These are phyloP conservation scores for Myotis pilosus DNA, from an alignment of 2,797 vertebrate genomes.

Conservation along the genomic window DNA sequence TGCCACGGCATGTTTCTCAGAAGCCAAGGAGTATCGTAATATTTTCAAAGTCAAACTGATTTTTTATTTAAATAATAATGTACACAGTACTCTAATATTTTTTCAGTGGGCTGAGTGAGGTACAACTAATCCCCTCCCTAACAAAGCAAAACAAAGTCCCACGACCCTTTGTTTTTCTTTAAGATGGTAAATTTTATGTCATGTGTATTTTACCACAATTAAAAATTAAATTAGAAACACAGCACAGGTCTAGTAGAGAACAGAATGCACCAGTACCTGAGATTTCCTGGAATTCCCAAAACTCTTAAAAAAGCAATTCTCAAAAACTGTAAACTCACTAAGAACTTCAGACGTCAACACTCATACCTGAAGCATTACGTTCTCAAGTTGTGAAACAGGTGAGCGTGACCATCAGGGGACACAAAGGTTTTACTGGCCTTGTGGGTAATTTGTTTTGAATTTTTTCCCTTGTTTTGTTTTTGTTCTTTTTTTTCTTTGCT, in stretches of 20 bases:
- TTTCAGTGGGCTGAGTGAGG: not conserved
- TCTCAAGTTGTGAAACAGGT: not conserved
- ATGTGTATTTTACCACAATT: no score
- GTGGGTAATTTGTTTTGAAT: not conserved
- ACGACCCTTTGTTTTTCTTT: not conserved
- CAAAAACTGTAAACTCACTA: not conserved
- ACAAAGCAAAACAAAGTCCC: not conserved
- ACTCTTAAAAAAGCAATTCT: not conserved
- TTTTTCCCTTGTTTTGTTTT: not conserved
- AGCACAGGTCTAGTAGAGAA: no score
- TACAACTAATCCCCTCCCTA: not conserved
- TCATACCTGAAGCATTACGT: not conserved
- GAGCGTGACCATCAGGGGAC: not conserved
- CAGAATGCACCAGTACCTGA: no score
- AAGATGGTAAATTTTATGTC: no score
- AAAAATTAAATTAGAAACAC: no score
- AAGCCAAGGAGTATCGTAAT: not conserved
- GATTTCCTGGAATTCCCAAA: not conserved
- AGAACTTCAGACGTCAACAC: not conserved
- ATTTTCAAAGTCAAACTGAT: not conserved
- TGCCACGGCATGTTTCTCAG: not conserved
- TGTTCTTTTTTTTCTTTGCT: not conserved
- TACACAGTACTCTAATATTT: not conserved
- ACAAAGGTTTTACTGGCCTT: not conserved
- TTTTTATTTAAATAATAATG: constrained; percentile 33